Evolutionary conservation across 2,113 vertebrate genomes (phyloP).

Genomic region (Trematomus loennbergii): DNA sequence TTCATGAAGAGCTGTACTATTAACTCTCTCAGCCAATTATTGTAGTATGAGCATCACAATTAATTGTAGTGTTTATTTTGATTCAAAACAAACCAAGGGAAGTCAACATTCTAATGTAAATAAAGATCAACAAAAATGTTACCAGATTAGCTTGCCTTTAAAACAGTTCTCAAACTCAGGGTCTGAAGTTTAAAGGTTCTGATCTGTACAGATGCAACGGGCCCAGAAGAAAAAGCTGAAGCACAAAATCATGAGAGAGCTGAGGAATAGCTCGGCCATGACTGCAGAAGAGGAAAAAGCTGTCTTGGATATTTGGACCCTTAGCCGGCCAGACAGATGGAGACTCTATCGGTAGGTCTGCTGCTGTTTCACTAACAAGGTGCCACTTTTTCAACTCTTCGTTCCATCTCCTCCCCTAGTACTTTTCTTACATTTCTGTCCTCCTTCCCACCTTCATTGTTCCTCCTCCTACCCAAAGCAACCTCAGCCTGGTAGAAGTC

Average conservation of each 20-base stretch:
- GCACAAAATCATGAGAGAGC: slow-evolving; percentile 80
- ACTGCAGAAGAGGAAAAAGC: slow-evolving; percentile 80
- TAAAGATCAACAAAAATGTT: not conserved
- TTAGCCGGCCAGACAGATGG: slow-evolving; percentile 88
- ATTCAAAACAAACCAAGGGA: not conserved
- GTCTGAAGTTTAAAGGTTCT: slow-evolving; percentile 7
- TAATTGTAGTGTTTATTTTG: not conserved
- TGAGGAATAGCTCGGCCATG: slow-evolving; percentile 85
- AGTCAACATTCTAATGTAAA: not conserved
- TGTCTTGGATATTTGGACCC: slow-evolving; percentile 87
- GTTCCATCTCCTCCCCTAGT: not conserved
- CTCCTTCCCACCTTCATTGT: not conserved
- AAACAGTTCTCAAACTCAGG: not conserved
- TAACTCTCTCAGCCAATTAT: no score
- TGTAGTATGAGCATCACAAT: no score
- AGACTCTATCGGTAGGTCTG: slow-evolving; percentile 90
- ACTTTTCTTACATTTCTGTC: not conserved
- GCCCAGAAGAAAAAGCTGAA: slow-evolving; percentile 88
- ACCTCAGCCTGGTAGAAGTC: slow-evolving; percentile 8
- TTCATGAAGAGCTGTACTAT: no score
- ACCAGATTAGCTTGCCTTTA: not conserved
- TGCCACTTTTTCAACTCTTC: not conserved
- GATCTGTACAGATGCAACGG: slow-evolving; percentile 78
- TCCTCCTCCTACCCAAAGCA: slow-evolving; percentile 13
- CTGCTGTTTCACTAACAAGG: not conserved